A percentile compares a stretch with the other conserved stretches of the same genome.
Conservation (phyloP, 2,797 vertebrate species). For the Odontamblyopus rebecca region DNA sequence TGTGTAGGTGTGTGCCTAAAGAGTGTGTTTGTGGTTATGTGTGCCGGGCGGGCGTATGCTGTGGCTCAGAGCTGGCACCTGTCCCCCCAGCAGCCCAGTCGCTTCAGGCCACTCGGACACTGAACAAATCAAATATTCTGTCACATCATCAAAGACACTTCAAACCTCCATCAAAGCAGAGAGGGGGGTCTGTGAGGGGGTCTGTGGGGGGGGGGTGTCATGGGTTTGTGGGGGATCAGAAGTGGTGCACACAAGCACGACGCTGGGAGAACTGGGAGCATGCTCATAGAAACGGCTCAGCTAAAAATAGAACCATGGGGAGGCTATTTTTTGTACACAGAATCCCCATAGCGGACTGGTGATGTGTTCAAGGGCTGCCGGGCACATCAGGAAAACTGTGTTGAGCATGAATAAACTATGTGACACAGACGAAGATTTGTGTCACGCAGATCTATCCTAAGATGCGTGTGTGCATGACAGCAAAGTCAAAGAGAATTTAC, state of each 20-base stretch:
- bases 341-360: neutral
- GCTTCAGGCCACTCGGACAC: slow-evolving; percentile 17
- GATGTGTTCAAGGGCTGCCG: neutral
- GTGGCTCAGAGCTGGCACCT: slow-evolving; percentile 35
- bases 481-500: too few species aligned
- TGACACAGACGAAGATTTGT: neutral
- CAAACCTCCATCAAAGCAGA: slow-evolving; percentile 23
- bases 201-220: neutral
- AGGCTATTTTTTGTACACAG: neutral
- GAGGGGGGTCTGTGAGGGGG: slow-evolving; percentile 15
- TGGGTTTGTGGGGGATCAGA: slow-evolving; percentile 10
- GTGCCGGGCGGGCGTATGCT: neutral
- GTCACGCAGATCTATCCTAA: too few species aligned
- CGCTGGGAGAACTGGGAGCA: slow-evolving; percentile 7
- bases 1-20: neutral
- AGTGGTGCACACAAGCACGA: neutral
- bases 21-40: neutral
- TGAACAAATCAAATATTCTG: slow-evolving; percentile 44
- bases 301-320: slow-evolving; percentile 4
- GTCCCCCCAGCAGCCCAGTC: neutral
- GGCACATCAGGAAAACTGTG: slow-evolving; percentile 5
- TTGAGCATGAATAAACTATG: neutral
- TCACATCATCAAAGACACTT: slow-evolving; percentile 50
- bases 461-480: too few species aligned
- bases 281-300: too few species aligned